Conservation (phyloP, 2,888 invertebrate species). For the Agrochola litura region DNA sequence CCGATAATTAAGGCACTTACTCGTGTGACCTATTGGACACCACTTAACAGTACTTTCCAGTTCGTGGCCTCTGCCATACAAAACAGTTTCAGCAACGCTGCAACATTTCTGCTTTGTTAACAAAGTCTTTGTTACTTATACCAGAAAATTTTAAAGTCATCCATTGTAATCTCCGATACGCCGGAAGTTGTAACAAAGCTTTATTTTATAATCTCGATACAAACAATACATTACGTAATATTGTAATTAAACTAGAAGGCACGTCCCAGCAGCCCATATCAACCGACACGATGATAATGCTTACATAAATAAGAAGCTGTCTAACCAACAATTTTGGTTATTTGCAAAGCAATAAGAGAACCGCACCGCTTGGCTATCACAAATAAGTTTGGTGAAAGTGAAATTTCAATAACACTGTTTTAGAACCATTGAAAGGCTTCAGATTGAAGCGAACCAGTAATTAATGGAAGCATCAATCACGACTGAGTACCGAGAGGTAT, state of each 20-base stretch:
- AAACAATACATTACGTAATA: constrained; percentile 75
- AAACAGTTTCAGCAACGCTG: constrained; percentile 49
- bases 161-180: constrained; percentile 63
- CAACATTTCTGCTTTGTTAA: constrained; percentile 53
- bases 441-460: constrained; percentile 79
- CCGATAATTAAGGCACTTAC: constrained; percentile 29
- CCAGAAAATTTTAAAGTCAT: constrained; percentile 51
- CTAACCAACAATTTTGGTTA: constrained; percentile 80
- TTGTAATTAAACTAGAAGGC: constrained; percentile 82
- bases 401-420: constrained; percentile 84
- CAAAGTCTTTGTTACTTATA: constrained; percentile 56
- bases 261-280: constrained; percentile 51
- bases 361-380: constrained; percentile 72
- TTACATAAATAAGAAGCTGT: constrained; percentile 79
- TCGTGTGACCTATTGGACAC: constrained; percentile 41
- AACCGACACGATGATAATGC: constrained; percentile 77
- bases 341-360: constrained; percentile 79
- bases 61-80: constrained; percentile 50
- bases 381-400: constrained; percentile 85
- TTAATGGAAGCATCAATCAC: constrained; percentile 87
- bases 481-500: constrained; percentile 68
- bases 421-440: constrained; percentile 79
- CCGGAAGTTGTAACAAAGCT: constrained; percentile 68
- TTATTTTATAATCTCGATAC: constrained; percentile 66
- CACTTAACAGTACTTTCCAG: constrained; percentile 54